phyloP scores from a whole-genome alignment of 1,140 invertebrate genomes.

The Drosophila pallidifrons region DNA sequence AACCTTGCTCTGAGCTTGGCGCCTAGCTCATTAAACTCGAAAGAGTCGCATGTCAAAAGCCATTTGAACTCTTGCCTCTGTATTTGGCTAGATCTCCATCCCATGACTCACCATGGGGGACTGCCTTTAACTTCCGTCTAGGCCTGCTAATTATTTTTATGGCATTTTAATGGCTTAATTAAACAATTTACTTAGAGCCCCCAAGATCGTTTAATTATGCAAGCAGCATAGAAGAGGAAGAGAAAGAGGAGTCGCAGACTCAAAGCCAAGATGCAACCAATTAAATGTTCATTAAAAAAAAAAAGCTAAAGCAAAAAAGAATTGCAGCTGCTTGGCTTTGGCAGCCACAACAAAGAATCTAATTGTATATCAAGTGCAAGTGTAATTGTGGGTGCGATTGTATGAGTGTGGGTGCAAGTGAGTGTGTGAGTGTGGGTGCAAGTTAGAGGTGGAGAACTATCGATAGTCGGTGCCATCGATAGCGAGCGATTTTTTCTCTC shows the following conservation, averaged over 20 bases:
- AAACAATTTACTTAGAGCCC: slow-evolving; percentile 72
- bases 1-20: slow-evolving; percentile 17
- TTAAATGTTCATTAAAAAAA: slow-evolving; percentile 78
- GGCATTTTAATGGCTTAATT: slow-evolving; percentile 81
- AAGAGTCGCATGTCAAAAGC: slow-evolving; percentile 72
- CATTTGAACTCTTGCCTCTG: slow-evolving; percentile 54
- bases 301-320: slow-evolving; percentile 27
- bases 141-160: slow-evolving; percentile 77
- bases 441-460: too few relatives aligned
- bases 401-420: slow-evolving; percentile 10
- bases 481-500: too few relatives aligned
- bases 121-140: slow-evolving; percentile 37
- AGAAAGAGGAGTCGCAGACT: not conserved
- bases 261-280: slow-evolving; percentile 71
- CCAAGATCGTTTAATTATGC: slow-evolving; percentile 75
- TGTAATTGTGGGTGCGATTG: slow-evolving; percentile 56
- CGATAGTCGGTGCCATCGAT: too few relatives aligned
- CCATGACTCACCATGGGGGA: slow-evolving; percentile 12
- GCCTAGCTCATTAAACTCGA: slow-evolving; percentile 40
- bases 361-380: slow-evolving; percentile 80
- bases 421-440: not conserved
- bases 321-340: slow-evolving; percentile 56
- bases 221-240: slow-evolving; percentile 46
- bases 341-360: slow-evolving; percentile 68
- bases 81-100: not conserved